Conservation (phyloP, 2,888 invertebrate genomes). For the Coleophora deauratella region DNA sequence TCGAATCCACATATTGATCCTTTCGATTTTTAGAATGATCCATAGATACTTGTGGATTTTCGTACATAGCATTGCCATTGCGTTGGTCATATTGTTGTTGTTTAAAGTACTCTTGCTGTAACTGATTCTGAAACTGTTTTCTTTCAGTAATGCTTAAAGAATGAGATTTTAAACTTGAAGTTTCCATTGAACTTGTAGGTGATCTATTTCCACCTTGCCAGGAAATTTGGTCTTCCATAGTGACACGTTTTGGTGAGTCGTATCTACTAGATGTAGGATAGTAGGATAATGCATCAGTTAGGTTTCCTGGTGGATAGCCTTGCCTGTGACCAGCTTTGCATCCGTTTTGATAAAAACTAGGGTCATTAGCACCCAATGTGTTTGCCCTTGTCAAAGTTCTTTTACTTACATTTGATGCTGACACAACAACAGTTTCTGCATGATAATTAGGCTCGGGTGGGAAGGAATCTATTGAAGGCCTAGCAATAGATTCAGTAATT, state of each 20-base stretch:
- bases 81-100: slow-evolving; percentile 71
- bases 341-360: slow-evolving; percentile 75
- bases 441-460: slow-evolving; percentile 74
- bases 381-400: slow-evolving; percentile 74
- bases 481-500: slow-evolving; percentile 51
- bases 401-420: slow-evolving; percentile 49
- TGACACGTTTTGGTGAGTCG: slow-evolving; percentile 70
- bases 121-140: slow-evolving; percentile 70
- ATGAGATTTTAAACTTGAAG: slow-evolving; percentile 72
- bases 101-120: slow-evolving; percentile 70
- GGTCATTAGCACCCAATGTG: slow-evolving; percentile 69
- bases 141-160: slow-evolving; percentile 72
- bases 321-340: slow-evolving; percentile 79
- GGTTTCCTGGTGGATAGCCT: slow-evolving; percentile 80
- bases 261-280: slow-evolving; percentile 83
- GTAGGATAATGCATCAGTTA: slow-evolving; percentile 87
- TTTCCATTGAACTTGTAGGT: slow-evolving; percentile 77
- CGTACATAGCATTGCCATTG: slow-evolving; percentile 57
- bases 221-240: slow-evolving; percentile 75
- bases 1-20: slow-evolving; percentile 60
- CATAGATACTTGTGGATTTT: slow-evolving; percentile 40
- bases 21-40: slow-evolving; percentile 49
- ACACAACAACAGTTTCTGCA: slow-evolving; percentile 70
- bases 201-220: slow-evolving; percentile 76
- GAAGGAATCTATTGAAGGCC: slow-evolving; percentile 55